Evolutionary conservation across 2,888 invertebrate genomes (phyloP).

Genomic region (Mythimna vitellina): DNA sequence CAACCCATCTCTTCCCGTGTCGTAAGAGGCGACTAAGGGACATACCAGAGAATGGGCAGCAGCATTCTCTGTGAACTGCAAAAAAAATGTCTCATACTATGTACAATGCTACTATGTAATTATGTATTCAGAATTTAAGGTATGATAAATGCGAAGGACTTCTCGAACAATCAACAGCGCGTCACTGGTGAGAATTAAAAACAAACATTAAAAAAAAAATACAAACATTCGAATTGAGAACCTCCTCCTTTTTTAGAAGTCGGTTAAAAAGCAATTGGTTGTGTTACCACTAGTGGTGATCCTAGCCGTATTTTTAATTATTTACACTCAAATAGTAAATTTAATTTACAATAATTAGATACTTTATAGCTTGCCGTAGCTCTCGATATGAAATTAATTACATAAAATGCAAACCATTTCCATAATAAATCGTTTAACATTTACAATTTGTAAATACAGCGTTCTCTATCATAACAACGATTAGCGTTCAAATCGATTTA

Average conservation of each 20-base stretch:
- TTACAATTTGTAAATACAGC: background rate
- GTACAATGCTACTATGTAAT: too few species aligned
- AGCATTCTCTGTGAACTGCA: too few species aligned
- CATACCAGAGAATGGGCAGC: too few species aligned
- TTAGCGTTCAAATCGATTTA: slow-evolving; percentile 1
- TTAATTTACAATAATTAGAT: background rate
- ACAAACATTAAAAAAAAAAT: too few species aligned
- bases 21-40: too few species aligned
- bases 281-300: background rate
- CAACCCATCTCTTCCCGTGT: too few species aligned
- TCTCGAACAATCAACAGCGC: background rate
- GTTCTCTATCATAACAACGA: background rate
- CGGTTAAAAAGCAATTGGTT: background rate
- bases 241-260: too few species aligned
- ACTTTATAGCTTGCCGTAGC: background rate
- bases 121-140: too few species aligned
- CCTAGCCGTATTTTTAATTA: background rate
- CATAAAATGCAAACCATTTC: background rate
- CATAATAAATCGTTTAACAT: background rate
- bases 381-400: background rate
- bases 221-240: too few species aligned
- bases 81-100: too few species aligned
- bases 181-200: background rate
- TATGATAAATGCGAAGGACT: background rate
- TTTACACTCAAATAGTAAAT: background rate